Evolutionary conservation across 2,113 vertebrate genomes (phyloP).

Genomic region (Brachionichthys hirsutus): DNA sequence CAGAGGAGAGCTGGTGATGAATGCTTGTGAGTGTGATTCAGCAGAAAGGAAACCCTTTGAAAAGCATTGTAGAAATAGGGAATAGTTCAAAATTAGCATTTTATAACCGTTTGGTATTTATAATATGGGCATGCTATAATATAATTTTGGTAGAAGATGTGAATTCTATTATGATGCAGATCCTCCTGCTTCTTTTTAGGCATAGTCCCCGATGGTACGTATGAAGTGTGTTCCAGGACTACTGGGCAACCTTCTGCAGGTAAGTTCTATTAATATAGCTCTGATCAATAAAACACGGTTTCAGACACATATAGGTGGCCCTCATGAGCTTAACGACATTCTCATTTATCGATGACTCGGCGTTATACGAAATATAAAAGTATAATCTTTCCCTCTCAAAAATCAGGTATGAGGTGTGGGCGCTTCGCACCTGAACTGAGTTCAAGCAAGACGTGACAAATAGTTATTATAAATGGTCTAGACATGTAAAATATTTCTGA

Average conservation of each 20-base stretch:
- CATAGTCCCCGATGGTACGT: slow-evolving; percentile 96
- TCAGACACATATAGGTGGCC: neutral
- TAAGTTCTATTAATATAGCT: slow-evolving; percentile 55
- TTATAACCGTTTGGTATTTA: neutral
- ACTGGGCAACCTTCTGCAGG: slow-evolving; percentile 94
- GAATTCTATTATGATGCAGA: too few species aligned
- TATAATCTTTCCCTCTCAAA: too few species aligned
- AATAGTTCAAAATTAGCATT: neutral
- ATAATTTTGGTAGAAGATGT: too few species aligned
- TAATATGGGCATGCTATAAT: too few species aligned
- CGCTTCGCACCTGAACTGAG: too few species aligned
- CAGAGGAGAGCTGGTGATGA: slow-evolving; percentile 92
- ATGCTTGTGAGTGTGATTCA: slow-evolving; percentile 87
- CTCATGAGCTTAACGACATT: too few species aligned
- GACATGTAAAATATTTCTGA: too few species aligned
- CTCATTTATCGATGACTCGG: too few species aligned
- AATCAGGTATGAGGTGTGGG: too few species aligned
- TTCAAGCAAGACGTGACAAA: too few species aligned
- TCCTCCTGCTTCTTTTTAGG: slow-evolving; percentile 76
- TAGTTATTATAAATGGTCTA: too few species aligned
- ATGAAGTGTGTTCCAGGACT: slow-evolving; percentile 97
- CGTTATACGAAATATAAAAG: too few species aligned
- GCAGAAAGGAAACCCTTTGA: neutral
- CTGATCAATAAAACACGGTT: slow-evolving; percentile 20
- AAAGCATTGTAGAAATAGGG: neutral